Evolutionary conservation across 2,113 vertebrate species (phyloP).

Genomic region (Lamprologus ornatipinnis): DNA sequence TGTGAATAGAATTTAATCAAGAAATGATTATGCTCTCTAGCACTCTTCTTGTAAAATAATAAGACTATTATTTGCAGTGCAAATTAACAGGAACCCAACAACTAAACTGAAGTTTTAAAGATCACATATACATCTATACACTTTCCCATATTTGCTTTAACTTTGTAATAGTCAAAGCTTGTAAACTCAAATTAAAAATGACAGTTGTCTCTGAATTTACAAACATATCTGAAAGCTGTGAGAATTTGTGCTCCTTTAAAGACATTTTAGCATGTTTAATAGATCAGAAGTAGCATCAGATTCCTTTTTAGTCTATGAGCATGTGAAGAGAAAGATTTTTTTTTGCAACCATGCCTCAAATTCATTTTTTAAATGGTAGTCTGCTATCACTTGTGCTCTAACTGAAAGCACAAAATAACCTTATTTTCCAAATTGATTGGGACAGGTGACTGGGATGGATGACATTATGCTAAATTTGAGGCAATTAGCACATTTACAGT

Average conservation of each 20-base stretch:
- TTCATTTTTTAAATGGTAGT: not conserved
- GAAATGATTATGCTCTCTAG: not conserved
- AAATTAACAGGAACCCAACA: not conserved
- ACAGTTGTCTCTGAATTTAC: not conserved
- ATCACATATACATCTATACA: not conserved
- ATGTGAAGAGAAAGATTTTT: not conserved
- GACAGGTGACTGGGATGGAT: not conserved
- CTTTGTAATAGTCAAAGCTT: not conserved
- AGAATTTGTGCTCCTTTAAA: not conserved
- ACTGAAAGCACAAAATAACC: not conserved
- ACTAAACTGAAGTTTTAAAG: not conserved
- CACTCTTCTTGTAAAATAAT: not conserved
- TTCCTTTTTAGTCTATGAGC: not conserved
- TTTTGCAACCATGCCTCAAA: not conserved
- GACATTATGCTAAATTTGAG: not conserved
- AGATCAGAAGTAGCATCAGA: not conserved
- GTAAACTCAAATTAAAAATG: not conserved
- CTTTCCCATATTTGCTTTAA: not conserved
- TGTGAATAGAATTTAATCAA: not conserved
- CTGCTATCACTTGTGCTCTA: not conserved
- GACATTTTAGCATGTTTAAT: not conserved
- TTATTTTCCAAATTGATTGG: not conserved
- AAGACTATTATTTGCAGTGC: not conserved
- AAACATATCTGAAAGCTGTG: not conserved
- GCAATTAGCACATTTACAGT: not conserved